Evolutionary conservation across 1,140 invertebrate genomes (phyloP).

Genomic region (Pseudomyrmex concolor): DNA sequence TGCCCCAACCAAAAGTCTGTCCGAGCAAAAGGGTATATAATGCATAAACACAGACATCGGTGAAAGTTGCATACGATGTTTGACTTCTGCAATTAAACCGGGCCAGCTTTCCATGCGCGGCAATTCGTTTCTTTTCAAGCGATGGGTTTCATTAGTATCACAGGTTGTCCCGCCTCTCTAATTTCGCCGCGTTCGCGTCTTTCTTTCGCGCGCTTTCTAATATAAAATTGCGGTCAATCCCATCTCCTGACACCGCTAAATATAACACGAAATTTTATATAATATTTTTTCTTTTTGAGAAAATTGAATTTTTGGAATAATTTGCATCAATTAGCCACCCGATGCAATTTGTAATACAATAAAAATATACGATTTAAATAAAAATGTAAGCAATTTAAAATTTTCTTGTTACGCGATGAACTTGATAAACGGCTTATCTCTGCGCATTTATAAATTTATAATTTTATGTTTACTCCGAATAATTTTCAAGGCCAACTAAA

Average conservation of each 20-base stretch:
- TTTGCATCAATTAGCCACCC: too few species aligned
- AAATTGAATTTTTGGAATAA: too few species aligned
- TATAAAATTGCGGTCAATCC: conserved; percentile 48
- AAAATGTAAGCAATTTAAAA: too few species aligned
- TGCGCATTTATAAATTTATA: not conserved
- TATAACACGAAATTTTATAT: too few species aligned
- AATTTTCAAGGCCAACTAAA: not conserved
- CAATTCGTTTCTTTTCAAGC: conserved; percentile 44
- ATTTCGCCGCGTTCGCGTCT: conserved; percentile 36
- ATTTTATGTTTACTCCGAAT: not conserved
- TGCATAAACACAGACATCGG: conserved; percentile 54
- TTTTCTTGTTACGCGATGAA: too few species aligned
- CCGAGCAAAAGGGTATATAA: conserved; percentile 60
- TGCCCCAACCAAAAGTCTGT: conserved; percentile 29
- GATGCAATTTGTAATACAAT: too few species aligned
- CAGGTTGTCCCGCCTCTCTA: conserved; percentile 42
- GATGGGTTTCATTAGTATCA: conserved; percentile 51
- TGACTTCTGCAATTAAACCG: conserved; percentile 61
- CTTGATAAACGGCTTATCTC: too few species aligned
- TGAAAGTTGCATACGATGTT: conserved; percentile 60
- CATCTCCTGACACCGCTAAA: conserved; percentile 29
- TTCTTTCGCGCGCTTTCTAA: conserved; percentile 31
- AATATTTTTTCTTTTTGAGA: too few species aligned
- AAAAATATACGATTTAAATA: too few species aligned
- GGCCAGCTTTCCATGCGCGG: conserved; percentile 55